Conservation (phyloP, 2,113 vertebrate species). For the Mormyrus lacerda region DNA sequence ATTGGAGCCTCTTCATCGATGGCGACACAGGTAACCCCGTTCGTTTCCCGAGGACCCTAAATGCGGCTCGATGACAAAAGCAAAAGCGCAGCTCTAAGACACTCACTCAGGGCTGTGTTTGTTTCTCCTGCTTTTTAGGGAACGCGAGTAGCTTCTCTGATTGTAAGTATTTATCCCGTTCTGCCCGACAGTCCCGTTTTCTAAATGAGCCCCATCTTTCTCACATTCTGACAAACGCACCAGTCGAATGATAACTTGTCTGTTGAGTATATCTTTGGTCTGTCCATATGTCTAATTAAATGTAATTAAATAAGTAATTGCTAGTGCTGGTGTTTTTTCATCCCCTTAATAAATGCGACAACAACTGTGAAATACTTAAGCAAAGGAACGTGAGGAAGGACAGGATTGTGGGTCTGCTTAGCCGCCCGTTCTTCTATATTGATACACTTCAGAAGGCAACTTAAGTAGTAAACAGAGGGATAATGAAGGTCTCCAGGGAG, state of each 20-base stretch:
- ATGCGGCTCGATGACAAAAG: neutral
- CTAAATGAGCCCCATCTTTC: neutral
- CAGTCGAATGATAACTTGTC: neutral
- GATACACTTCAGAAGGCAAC: neutral
- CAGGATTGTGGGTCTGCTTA: neutral
- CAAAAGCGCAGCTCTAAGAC: neutral
- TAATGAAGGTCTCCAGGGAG: neutral
- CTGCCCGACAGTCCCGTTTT: slow-evolving; percentile 4
- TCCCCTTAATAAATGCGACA: neutral
- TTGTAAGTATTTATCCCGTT: slow-evolving; percentile 68
- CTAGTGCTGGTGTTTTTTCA: neutral
- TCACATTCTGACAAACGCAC: neutral
- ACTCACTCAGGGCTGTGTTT: neutral
- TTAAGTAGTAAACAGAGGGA: neutral
- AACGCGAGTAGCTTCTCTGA: slow-evolving; percentile 75
- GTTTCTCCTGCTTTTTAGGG: slow-evolving; percentile 64
- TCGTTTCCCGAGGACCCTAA: neutral
- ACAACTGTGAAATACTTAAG: neutral
- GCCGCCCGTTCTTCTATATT: neutral
- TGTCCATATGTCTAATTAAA: neutral
- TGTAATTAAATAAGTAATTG: neutral
- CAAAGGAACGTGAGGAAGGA: neutral
- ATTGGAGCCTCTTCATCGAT: neutral
- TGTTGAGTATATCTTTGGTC: neutral
- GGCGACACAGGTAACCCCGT: neutral